phyloP scores from a whole-genome alignment of 1,140 invertebrate species.

The Ooceraea biroi region DNA sequence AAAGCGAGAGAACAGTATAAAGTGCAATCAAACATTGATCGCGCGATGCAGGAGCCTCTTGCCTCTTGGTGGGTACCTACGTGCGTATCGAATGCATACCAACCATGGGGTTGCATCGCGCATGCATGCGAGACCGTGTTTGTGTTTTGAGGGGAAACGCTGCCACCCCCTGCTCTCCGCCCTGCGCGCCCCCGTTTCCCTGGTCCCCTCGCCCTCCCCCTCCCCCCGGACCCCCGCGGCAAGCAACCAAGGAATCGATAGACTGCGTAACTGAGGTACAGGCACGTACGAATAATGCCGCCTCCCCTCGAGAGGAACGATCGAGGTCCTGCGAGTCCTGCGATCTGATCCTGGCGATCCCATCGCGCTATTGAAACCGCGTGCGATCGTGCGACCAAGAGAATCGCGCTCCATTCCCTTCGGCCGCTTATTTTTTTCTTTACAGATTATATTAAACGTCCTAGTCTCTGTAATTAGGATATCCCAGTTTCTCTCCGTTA shows the following conservation, averaged over 20 bases:
- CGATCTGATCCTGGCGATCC: conserved; percentile 35
- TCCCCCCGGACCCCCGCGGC: conserved; percentile 24
- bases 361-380: neutral
- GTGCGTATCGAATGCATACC: conserved; percentile 77
- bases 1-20: conserved; percentile 69
- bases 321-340: conserved; percentile 63
- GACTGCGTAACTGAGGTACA: conserved; percentile 77
- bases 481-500: no score
- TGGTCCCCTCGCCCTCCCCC: conserved; percentile 19
- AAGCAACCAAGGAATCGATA: conserved; percentile 76
- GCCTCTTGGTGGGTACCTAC: conserved; percentile 75
- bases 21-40: conserved; percentile 79
- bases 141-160: conserved; percentile 78
- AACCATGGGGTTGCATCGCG: conserved; percentile 78
- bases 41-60: conserved; percentile 74
- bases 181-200: neutral
- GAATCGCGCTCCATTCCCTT: neutral
- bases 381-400: neutral
- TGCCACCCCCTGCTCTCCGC: conserved; percentile 32
- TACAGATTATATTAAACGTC: no score
- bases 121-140: conserved; percentile 77
- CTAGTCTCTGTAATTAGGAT: no score
- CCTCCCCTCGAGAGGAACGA: conserved; percentile 70
- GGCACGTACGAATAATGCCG: conserved; percentile 77
- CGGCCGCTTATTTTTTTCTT: neutral